Evolutionary conservation across 2,797 vertebrate genomes (phyloP), one percentile per base, ranked within the genome.

Genomic region (Chelon auratus): DNA sequence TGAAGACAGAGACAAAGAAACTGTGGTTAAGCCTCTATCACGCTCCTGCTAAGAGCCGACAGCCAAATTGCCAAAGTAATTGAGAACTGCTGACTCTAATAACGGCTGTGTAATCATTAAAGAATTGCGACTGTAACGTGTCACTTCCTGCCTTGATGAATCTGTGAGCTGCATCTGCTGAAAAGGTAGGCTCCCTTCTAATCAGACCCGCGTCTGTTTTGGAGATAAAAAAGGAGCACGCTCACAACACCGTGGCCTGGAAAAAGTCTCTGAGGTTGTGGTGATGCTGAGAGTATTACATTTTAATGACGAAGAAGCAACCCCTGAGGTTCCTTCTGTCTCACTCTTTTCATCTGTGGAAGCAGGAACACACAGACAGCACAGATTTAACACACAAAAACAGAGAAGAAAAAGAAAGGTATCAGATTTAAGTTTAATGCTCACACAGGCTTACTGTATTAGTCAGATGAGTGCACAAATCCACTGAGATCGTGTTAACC

Each of bases 191-290:
- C 37, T 40, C 55, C 47, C 62, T 39, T 50, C 60, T 64, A 45
- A 45, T 68, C 42, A 8, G 2, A 40, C 24, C 5, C 0, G 8
- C 5, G 1, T 55, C 42, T 37, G 65, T 59, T 72, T 72, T 9
- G 12, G 33, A 65, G 69, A 61, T 17, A 12, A 42, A 39, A 22
- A 43, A 74, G 47, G 11, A 58, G 33, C 3, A 17, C 24, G 12
- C 53, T 81, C 77, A 77, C 62, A 75, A 8, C 70, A 54, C 14
- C 39, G 40, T 67, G 65, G 43, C 39, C 77, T 82, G 52, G 39
- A 40, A 68, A 51, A 57, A 68, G 26, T 67, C 15, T 71, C 24
- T 0, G 47, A 48, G 62, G 43, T 56, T 64, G 59, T 77, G 73
- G 64, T 24, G 74, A 61, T 17, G 43, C 43, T 54, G 54, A 52